Evolutionary conservation across 1,140 invertebrate genomes (phyloP).

Genomic region (Harlomillsia oculata): DNA sequence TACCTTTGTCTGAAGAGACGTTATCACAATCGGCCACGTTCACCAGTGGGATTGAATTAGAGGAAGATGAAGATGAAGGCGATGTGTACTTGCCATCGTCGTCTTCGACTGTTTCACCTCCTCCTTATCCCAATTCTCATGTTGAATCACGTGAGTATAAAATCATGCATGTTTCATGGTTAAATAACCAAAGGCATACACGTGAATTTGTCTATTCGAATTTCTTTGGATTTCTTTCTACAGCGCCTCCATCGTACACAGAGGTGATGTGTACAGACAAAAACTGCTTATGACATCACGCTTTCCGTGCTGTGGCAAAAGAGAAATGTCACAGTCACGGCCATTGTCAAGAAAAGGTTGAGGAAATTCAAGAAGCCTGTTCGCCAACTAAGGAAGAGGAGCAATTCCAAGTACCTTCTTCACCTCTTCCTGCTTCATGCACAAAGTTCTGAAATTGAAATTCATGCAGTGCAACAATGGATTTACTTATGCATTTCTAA

Average conservation of each 20-base stretch:
- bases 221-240: background rate
- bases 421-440: too few relatives aligned
- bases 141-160: conserved; percentile 3
- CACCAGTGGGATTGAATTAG: conserved; percentile 3
- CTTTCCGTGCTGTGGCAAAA: too few relatives aligned
- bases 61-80: conserved; percentile 14
- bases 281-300: too few relatives aligned
- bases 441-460: too few relatives aligned
- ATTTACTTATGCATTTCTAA: too few relatives aligned
- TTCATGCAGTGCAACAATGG: too few relatives aligned
- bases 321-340: too few relatives aligned
- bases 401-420: too few relatives aligned
- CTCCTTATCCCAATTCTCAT: conserved; percentile 6
- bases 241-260: conserved; percentile 20
- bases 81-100: conserved; percentile 11
- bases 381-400: too few relatives aligned
- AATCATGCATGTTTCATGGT: background rate
- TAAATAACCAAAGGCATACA: conserved; percentile 3
- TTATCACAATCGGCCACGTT: conserved; percentile 1
- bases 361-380: too few relatives aligned
- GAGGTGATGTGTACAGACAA: conserved; percentile 18
- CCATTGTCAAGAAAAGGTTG: too few relatives aligned
- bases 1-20: conserved; percentile 4
- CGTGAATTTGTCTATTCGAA: conserved; percentile 2
- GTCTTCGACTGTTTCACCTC: conserved; percentile 2